phyloP scores from a whole-genome alignment of 2,888 invertebrate species.

The Leptinotarsa tumamoca region DNA sequence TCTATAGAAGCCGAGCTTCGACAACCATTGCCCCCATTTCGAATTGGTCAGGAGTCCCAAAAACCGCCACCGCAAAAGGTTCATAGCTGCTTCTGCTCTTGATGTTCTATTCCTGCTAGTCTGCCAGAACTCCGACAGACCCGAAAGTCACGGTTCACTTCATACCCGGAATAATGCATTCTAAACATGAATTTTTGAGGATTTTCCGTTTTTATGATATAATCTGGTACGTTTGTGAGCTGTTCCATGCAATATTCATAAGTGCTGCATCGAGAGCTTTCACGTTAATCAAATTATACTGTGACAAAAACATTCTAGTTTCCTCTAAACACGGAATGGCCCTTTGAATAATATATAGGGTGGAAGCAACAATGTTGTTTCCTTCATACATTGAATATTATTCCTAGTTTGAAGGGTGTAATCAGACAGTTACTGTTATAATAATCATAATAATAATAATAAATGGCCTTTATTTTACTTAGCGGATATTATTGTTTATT shows the following conservation, averaged over 20 bases:
- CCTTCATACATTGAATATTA: not conserved
- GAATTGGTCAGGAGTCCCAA: not conserved
- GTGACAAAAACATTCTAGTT: slow-evolving; percentile 13
- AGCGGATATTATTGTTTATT: too few relatives aligned
- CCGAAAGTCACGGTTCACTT: slow-evolving; percentile 37
- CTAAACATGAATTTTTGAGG: slow-evolving; percentile 43
- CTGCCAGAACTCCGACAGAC: slow-evolving; percentile 30
- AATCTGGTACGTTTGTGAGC: slow-evolving; percentile 20
- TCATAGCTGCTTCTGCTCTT: slow-evolving; percentile 35
- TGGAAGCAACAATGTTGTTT: not conserved
- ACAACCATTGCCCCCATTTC: not conserved
- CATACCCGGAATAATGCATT: slow-evolving; percentile 40
- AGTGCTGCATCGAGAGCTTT: slow-evolving; percentile 8
- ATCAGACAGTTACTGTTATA: too few relatives aligned
- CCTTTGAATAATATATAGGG: not conserved
- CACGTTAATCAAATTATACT: slow-evolving; percentile 18
- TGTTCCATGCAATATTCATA: slow-evolving; percentile 14
- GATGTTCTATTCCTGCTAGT: slow-evolving; percentile 37
- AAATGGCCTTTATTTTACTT: too few relatives aligned
- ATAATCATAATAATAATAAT: too few relatives aligned
- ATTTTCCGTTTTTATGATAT: slow-evolving; percentile 35
- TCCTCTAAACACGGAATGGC: not conserved
- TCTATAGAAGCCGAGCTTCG: too few relatives aligned
- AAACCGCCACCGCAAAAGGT: not conserved
- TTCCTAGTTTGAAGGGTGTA: too few relatives aligned